Conservation (phyloP, 1,140 invertebrate species). For the Drosophila mauritiana region DNA sequence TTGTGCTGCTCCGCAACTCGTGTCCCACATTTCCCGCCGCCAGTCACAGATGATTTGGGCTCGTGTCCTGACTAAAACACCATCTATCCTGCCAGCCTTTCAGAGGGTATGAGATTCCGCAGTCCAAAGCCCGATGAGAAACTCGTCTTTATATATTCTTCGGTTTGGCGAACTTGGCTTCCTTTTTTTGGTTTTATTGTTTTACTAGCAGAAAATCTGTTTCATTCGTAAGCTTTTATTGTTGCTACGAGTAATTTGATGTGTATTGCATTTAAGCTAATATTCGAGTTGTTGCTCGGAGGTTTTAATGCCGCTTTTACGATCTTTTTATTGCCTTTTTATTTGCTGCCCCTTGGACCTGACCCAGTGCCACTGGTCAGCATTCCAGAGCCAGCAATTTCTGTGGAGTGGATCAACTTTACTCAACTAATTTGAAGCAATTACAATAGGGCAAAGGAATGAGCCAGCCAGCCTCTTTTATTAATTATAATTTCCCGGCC, state of each 20-base stretch:
- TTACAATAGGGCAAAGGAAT: conserved; percentile 42
- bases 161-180: background rate
- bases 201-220: conserved; percentile 83
- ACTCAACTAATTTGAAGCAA: conserved; percentile 75
- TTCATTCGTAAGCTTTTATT: conserved; percentile 78
- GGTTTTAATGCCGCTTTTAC: conserved; percentile 72
- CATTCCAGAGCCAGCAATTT: conserved; percentile 7
- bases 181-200: conserved; percentile 57
- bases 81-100: conserved; percentile 37
- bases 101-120: background rate
- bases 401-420: conserved; percentile 45
- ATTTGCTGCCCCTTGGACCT: conserved; percentile 54
- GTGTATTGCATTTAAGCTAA: conserved; percentile 82
- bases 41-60: conserved; percentile 40
- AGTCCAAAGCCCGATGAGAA: too few species aligned
- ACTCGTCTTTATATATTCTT: too few species aligned
- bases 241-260: conserved; percentile 78
- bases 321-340: conserved; percentile 77
- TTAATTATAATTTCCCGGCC: conserved; percentile 50
- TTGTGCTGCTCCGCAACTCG: conserved; percentile 41
- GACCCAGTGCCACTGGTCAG: conserved; percentile 9
- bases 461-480: conserved; percentile 19
- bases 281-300: conserved; percentile 63
- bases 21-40: conserved; percentile 27
- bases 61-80: conserved; percentile 49